A percentile compares a stretch with the other conserved stretches of the same genome.
Conservation (phyloP, 2,888 invertebrate genomes). For the Nemoura dubitans region DNA sequence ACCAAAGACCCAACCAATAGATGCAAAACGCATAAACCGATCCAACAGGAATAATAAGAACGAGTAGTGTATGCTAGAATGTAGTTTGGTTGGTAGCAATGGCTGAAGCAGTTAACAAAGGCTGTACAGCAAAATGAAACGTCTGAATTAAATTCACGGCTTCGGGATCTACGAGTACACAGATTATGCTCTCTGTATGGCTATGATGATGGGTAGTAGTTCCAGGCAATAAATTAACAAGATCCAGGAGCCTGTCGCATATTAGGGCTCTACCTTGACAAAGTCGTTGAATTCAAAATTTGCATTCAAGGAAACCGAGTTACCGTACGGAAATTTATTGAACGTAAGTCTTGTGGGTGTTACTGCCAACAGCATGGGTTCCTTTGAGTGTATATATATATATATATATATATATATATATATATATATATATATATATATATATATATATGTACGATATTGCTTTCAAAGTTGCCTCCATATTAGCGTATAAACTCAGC, state of each 20-base stretch:
- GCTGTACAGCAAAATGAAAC: not conserved
- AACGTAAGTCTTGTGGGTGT: not conserved
- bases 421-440: too few species aligned
- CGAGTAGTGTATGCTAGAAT: too few species aligned
- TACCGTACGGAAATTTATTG: conserved; percentile 25
- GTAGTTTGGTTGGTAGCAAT: not conserved
- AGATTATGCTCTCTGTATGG: too few species aligned
- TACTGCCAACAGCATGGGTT: conserved; percentile 9
- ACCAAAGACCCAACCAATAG: not conserved
- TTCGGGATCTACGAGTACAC: too few species aligned
- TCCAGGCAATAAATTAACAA: conserved; percentile 32
- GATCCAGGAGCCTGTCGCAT: conserved; percentile 13
- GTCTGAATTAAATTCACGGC: not conserved
- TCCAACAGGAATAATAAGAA: not conserved
- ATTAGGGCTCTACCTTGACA: not conserved
- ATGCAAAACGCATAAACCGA: not conserved
- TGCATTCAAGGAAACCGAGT: conserved; percentile 22
- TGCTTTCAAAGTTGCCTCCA: conserved; percentile 13
- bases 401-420: too few species aligned
- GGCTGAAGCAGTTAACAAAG: not conserved
- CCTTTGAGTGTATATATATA: not conserved
- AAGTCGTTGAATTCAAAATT: conserved; percentile 2
- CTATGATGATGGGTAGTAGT: not conserved
- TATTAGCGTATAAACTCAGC: not conserved
- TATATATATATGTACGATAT: too few species aligned